These are phyloP conservation scores for Hypsopygia costalis DNA, from an alignment of 2,888 invertebrate species.

Conservation along the genomic window DNA sequence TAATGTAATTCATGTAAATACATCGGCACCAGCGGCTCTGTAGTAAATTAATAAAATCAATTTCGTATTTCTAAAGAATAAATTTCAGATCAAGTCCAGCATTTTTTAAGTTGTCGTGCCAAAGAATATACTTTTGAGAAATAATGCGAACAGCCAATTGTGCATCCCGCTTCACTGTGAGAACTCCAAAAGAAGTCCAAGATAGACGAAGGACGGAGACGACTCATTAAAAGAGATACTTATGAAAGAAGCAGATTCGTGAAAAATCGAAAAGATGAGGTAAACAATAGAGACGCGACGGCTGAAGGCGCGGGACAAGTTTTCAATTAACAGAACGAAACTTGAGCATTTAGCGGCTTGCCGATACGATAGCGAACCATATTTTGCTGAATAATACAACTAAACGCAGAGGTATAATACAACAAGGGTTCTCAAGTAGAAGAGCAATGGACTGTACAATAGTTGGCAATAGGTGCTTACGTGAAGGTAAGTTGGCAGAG, in stretches of 20 bases:
- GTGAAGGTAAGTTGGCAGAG: slow-evolving; percentile 39
- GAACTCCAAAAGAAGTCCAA: slow-evolving; percentile 40
- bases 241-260: slow-evolving; percentile 43
- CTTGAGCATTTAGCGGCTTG: slow-evolving; percentile 24
- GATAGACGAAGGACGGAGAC: slow-evolving; percentile 42
- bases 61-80: neutral
- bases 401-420: slow-evolving; percentile 10
- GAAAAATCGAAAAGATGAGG: slow-evolving; percentile 40
- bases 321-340: slow-evolving; percentile 48
- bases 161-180: slow-evolving; percentile 43
- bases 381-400: slow-evolving; percentile 15
- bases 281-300: slow-evolving; percentile 43
- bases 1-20: too few relatives aligned
- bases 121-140: slow-evolving; percentile 19
- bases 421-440: slow-evolving; percentile 14
- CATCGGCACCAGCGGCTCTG: too few relatives aligned
- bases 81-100: neutral
- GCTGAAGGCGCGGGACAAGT: slow-evolving; percentile 41
- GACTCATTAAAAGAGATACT: slow-evolving; percentile 49
- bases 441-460: slow-evolving; percentile 26
- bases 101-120: neutral
- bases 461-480: slow-evolving; percentile 39
- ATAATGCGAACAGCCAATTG: slow-evolving; percentile 44
- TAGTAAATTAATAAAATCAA: neutral
- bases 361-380: slow-evolving; percentile 25